Percentiles rank a stretch among this genome's conserved stretches.
Conservation (phyloP, 2,797 vertebrate genomes). For the Premnoplex brunnescens region DNA sequence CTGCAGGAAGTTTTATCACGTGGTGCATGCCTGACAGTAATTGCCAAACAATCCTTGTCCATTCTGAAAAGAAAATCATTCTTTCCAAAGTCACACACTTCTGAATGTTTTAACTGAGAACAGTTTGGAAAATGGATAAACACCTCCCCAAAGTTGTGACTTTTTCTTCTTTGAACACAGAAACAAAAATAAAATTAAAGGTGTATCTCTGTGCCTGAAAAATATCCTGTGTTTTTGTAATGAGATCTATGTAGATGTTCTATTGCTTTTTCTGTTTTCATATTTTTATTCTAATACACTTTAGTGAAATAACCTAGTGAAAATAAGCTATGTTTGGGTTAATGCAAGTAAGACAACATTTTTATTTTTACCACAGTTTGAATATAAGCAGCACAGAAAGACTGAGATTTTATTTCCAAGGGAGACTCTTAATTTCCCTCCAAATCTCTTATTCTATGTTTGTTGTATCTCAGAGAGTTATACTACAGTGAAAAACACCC, state of each 20-base stretch:
- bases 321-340: background rate
- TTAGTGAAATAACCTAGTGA: background rate
- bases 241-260: background rate
- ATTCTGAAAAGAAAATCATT: background rate
- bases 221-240: background rate
- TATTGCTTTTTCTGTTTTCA: background rate
- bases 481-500: background rate
- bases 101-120: background rate
- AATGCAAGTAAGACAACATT: background rate
- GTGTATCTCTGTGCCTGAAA: background rate
- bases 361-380: background rate
- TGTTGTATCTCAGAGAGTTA: background rate
- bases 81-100: background rate
- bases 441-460: background rate
- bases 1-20: background rate
- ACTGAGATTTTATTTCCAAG: background rate
- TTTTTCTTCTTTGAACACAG: background rate
- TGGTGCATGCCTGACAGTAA: background rate
- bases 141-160: background rate
- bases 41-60: background rate
- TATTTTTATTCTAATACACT: background rate
- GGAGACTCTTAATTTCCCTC: background rate
- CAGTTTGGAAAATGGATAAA: fast-evolving
- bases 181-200: background rate
- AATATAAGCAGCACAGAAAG: background rate